Conservation (phyloP, 2,113 vertebrate genomes). For the Ageneiosus marmoratus region DNA sequence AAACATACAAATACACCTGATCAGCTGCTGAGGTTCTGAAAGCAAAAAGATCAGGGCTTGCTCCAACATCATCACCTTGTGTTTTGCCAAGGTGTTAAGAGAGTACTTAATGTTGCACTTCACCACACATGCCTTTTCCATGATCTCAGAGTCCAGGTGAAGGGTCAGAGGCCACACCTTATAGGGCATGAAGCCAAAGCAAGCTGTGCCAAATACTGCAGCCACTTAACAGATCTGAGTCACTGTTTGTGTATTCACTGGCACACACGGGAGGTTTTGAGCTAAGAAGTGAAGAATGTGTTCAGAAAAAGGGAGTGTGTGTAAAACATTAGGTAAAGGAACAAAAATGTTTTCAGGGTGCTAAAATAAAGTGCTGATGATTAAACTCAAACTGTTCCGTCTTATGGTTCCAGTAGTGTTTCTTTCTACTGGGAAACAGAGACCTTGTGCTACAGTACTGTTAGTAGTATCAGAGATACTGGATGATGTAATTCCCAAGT, state of each 20-base stretch:
- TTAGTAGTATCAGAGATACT: background rate
- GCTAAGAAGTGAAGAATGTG: constrained; percentile 40
- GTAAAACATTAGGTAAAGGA: constrained; percentile 16
- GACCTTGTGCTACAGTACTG: background rate
- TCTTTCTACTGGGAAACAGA: background rate
- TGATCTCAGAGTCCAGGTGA: constrained; percentile 36
- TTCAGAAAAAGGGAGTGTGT: constrained; percentile 24
- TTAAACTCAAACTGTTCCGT: background rate
- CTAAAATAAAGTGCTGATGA: background rate
- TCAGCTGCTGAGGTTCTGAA: background rate
- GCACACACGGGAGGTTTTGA: constrained; percentile 27
- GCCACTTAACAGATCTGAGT: constrained; percentile 37
- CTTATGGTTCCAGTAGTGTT: background rate
- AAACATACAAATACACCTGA: background rate
- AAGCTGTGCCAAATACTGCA: constrained; percentile 45
- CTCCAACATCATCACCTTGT: background rate
- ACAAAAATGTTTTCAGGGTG: background rate
- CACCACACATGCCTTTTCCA: background rate
- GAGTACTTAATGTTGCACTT: background rate
- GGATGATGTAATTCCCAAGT: background rate
- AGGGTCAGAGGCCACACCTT: constrained; percentile 31
- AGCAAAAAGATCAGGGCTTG: background rate
- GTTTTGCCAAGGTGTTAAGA: background rate
- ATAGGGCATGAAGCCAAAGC: constrained; percentile 31
- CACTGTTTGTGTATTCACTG: constrained; percentile 27